phyloP scores from a whole-genome alignment of 2,113 vertebrate genomes.

The Crocuta crocuta region DNA sequence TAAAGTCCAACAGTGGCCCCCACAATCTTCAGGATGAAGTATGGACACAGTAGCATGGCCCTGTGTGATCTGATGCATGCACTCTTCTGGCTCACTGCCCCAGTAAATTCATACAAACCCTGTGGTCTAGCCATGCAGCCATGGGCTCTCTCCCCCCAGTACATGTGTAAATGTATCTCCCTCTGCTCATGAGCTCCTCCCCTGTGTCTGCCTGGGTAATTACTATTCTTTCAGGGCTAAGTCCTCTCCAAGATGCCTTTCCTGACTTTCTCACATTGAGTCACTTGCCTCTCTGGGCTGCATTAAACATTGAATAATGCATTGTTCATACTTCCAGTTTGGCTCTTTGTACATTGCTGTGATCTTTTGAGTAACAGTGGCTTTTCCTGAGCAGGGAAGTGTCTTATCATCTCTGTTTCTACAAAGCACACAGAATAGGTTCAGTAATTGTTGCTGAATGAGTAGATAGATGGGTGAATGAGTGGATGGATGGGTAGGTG shows the following conservation, averaged over 20 bases:
- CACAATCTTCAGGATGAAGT: not conserved
- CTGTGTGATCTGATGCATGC: not conserved
- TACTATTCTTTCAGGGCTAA: not conserved
- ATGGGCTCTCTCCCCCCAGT: rapidly evolving
- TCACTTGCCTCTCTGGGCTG: not conserved
- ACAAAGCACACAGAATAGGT: not conserved
- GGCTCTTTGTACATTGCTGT: not conserved
- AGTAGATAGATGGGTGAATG: rapidly evolving
- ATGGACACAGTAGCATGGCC: not conserved
- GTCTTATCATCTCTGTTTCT: not conserved
- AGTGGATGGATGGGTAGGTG: too few species aligned
- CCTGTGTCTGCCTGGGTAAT: not conserved
- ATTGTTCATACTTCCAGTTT: rapidly evolving
- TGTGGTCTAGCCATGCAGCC: not conserved
- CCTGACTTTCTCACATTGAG: not conserved
- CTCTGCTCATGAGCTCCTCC: not conserved
- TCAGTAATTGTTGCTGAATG: not conserved
- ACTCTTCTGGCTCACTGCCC: not conserved
- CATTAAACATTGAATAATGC: too few species aligned
- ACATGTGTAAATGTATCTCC: not conserved
- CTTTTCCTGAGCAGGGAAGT: not conserved
- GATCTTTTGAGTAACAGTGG: not conserved
- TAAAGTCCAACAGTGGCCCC: not conserved
- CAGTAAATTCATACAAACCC: not conserved
- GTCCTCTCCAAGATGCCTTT: not conserved